Conservation (phyloP, 2,113 vertebrate species). For the Pterocles burchelli region DNA sequence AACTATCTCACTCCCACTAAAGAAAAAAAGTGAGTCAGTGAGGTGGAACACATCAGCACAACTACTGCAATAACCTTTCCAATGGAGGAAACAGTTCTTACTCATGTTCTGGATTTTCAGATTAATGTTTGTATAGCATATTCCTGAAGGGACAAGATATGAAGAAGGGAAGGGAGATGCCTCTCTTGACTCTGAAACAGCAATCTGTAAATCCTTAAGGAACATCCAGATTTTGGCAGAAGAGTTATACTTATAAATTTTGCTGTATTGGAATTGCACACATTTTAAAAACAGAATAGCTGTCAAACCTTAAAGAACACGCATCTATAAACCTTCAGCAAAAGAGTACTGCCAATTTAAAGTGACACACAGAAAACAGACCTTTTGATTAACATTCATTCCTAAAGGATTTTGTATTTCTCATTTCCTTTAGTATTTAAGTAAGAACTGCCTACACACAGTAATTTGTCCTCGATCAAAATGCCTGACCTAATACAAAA, state of each 20-base stretch:
- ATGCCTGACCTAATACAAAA: neutral
- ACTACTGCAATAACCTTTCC: neutral
- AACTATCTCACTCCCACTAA: neutral
- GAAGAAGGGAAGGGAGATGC: neutral
- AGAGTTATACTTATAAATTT: neutral
- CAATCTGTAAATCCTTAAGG: neutral
- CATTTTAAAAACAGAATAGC: neutral
- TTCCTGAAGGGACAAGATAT: neutral
- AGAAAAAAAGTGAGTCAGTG: neutral
- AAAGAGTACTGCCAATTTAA: neutral
- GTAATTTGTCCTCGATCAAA: neutral
- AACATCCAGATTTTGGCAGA: neutral
- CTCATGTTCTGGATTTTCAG: neutral
- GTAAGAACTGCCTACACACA: neutral
- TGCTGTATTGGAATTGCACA: neutral
- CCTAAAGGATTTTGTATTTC: neutral
- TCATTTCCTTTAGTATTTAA: neutral
- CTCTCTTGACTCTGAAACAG: neutral
- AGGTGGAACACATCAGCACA: neutral
- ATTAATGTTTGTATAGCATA: neutral
- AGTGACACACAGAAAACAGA: neutral
- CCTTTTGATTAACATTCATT: neutral
- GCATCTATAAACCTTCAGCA: neutral
- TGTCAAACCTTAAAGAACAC: neutral
- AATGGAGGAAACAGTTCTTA: neutral